These are phyloP conservation scores for Metacarcinus magister DNA, from an alignment of 2,888 invertebrate species.

Conservation along the genomic window DNA sequence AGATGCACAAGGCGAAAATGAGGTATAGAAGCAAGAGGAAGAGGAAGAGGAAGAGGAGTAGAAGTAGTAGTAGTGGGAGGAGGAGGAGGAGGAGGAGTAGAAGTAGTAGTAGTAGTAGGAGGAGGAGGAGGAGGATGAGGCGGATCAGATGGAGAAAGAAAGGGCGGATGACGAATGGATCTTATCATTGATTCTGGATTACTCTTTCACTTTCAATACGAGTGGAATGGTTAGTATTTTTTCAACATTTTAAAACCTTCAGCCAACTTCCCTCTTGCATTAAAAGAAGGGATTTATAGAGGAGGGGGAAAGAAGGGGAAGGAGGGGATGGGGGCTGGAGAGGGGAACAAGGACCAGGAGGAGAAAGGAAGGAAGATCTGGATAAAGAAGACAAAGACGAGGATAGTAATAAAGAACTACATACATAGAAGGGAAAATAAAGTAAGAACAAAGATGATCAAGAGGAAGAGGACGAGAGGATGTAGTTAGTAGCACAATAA, in stretches of 20 bases:
- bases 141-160: background rate
- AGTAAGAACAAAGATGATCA: too few relatives aligned
- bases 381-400: constrained; percentile 31
- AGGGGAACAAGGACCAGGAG: background rate
- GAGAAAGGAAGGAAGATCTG: constrained; percentile 12
- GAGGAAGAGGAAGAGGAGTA: background rate
- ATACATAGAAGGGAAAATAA: too few relatives aligned
- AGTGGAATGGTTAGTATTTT: background rate
- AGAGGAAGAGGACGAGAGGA: background rate
- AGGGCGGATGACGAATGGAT: background rate
- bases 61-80: background rate
- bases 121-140: background rate
- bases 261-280: background rate
- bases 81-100: background rate
- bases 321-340: background rate
- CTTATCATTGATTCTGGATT: constrained; percentile 17
- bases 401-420: too few relatives aligned
- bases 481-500: too few relatives aligned
- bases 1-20: background rate
- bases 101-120: background rate
- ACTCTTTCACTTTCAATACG: background rate
- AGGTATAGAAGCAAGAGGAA: background rate
- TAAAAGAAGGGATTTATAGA: background rate
- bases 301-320: background rate
- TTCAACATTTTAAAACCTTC: background rate